Conservation (phyloP, 2,888 invertebrate species). For the Lymantria dispar region DNA sequence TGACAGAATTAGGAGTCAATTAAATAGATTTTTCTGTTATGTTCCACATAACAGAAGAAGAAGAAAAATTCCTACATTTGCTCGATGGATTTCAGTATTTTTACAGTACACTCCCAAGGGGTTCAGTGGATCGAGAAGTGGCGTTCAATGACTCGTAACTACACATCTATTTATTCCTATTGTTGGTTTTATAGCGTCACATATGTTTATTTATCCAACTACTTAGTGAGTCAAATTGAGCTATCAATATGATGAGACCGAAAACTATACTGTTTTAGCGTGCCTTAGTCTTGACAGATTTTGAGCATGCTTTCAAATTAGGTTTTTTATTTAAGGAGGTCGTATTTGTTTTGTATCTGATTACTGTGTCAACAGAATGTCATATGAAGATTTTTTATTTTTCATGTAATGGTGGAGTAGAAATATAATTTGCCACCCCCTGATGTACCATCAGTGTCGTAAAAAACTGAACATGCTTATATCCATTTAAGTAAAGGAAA, state of each 20-base stretch:
- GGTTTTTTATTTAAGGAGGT: too few species aligned
- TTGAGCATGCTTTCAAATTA: background rate
- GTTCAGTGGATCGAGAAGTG: conserved; percentile 4
- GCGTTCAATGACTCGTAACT: conserved; percentile 4
- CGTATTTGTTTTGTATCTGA: too few species aligned
- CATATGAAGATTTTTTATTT: too few species aligned
- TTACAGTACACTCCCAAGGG: conserved; percentile 1
- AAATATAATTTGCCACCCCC: too few species aligned
- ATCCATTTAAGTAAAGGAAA: too few species aligned
- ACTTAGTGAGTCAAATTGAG: background rate
- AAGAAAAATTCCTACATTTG: conserved; percentile 12
- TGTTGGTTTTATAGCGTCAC: background rate
- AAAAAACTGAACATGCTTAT: too few species aligned
- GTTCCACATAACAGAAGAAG: too few species aligned
- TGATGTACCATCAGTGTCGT: too few species aligned
- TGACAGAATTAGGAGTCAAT: too few species aligned
- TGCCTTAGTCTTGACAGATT: background rate
- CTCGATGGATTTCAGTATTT: conserved; percentile 12
- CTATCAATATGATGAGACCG: background rate
- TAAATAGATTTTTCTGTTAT: too few species aligned
- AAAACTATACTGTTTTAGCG: conserved; percentile 7
- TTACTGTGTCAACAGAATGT: too few species aligned
- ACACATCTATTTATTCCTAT: background rate
- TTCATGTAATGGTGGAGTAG: too few species aligned
- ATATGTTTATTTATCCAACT: conserved; percentile 1